Conservation (phyloP, 2,797 vertebrate genomes). For the Molossus alvarezi region DNA sequence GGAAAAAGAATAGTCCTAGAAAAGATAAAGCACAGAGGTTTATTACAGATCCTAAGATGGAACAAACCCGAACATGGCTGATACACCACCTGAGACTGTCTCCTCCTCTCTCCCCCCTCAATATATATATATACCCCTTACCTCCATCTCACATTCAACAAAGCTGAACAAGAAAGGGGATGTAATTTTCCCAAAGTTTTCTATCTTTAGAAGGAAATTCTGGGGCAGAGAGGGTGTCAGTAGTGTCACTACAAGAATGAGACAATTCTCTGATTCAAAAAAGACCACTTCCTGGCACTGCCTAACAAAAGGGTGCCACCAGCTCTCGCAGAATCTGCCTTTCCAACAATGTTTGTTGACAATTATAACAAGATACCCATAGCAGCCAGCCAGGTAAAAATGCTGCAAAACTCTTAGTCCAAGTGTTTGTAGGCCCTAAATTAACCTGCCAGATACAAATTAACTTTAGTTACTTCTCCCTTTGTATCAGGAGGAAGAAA, state of each 20-base stretch:
- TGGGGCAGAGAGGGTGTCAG: not conserved
- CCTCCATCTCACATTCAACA: not conserved
- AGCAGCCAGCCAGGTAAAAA: not conserved
- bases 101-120: not conserved
- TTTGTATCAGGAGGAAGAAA: constrained; percentile 53
- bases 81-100: not conserved
- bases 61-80: not conserved
- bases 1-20: constrained; percentile 93
- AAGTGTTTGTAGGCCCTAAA: constrained; percentile 31
- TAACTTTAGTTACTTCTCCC: constrained; percentile 1
- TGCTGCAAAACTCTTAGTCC: not conserved
- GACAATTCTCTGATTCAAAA: constrained; percentile 29
- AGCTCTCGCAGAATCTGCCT: not conserved
- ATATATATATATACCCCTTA: not conserved
- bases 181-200: constrained; percentile 9
- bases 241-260: not conserved
- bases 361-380: not conserved
- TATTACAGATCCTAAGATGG: not conserved
- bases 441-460: constrained; percentile 51
- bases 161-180: not conserved
- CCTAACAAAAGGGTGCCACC: not conserved
- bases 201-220: constrained; percentile 24
- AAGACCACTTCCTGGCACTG: not conserved
- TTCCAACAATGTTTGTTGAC: not conserved
- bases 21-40: constrained; percentile 41